Conservation (phyloP, 2,113 vertebrate species). For the Neomonachus schauinslandi region DNA sequence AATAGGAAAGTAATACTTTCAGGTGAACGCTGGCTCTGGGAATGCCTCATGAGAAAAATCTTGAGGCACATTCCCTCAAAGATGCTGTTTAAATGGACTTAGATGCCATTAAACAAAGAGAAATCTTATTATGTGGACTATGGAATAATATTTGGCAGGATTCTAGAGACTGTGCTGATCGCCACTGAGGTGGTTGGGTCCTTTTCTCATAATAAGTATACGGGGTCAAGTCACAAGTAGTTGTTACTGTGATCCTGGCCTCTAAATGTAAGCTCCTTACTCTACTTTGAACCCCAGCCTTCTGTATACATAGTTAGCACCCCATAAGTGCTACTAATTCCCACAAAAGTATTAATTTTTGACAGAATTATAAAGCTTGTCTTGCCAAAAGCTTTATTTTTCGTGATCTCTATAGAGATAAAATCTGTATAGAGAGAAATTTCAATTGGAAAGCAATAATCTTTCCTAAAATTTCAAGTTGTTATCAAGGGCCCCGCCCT, state of each 20-base stretch:
- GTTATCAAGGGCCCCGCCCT: background rate
- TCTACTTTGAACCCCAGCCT: background rate
- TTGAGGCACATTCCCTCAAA: background rate
- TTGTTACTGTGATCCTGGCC: background rate
- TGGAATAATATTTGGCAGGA: background rate
- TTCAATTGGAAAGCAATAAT: background rate
- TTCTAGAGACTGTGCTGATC: background rate
- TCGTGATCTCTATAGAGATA: background rate
- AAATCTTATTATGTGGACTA: background rate
- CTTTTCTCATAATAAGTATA: background rate
- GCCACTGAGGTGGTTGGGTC: background rate
- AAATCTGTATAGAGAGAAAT: background rate
- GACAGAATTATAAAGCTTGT: background rate
- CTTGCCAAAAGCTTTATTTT: background rate
- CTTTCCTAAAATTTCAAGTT: conserved; percentile 29
- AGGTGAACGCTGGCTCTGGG: background rate
- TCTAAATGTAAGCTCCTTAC: background rate
- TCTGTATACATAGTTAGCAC: background rate
- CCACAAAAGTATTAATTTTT: conserved; percentile 20
- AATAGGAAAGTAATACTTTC: background rate
- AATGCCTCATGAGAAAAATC: background rate
- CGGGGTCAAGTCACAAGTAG: background rate
- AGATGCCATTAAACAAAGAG: background rate
- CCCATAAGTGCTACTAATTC: background rate
- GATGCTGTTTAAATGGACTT: background rate